Base-by-base conservation (phyloP, 2,888 invertebrate genomes). In the Stenurella melanura region DNA sequence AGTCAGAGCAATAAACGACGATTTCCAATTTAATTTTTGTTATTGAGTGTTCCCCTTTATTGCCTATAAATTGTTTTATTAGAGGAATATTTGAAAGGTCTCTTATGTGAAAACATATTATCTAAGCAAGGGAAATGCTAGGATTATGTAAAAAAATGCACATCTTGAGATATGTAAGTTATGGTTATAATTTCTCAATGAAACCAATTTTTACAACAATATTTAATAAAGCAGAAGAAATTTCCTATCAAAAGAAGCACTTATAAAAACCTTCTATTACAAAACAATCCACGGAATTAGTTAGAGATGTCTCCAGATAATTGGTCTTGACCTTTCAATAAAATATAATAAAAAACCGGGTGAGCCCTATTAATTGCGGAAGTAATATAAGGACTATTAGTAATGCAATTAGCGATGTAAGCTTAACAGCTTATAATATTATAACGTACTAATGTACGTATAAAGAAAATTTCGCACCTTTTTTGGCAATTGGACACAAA, bases 31-130 rank as follows among this genome's bases (percentile, higher is more conserved):
- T 64, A 64, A 42, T 64, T 64, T 64, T 64, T 42, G 18, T 64
- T 64, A 64, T 42, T 64, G 64, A 18, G 21, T 42, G 19, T 30
- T 17, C 15, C 42, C 10, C n/a, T 64, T 64, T 64, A 64, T 64
- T 64, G 64, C 42, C 64, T 38, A 64, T 64, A 64, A 64, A 42
- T 64, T 64, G 50, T 42, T 64, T 50, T n/a, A 50, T 50, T 50
- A 4, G 50, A 42, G 6, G n/a, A 50, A 42, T 42, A 18, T 42
- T 64, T 42, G 42, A 64, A 42, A 19, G 18, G 64, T 30, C n/a
- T n/a, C 34, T 38, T 63, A 38, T 42, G 64, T 42, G 64, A 18
- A 63, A 63, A 63, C 5, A 34, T 61, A n/a, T 42, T 42, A 42
- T 42, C 64, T 19, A 19, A 64, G 42, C 18, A 21, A 64, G 38